Evolutionary conservation across 2,113 vertebrate genomes (phyloP).

Genomic region (Microcebus griseorufus): DNA sequence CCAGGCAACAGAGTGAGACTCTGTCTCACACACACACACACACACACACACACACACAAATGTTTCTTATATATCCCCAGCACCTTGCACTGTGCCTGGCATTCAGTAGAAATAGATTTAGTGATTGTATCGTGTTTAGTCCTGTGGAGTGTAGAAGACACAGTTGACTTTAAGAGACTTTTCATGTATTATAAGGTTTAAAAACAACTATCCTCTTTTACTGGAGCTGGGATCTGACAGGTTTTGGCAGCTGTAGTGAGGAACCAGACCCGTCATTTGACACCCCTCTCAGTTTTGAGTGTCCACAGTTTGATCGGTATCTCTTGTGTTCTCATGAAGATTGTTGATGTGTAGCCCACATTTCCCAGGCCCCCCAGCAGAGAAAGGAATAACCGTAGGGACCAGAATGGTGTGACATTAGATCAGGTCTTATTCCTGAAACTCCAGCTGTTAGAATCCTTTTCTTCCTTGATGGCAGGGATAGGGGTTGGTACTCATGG

Average conservation of each 20-base stretch:
- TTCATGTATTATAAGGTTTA: neutral
- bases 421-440: neutral
- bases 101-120: neutral
- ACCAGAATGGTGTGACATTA: neutral
- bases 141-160: neutral
- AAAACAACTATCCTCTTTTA: neutral
- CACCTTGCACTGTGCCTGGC: neutral
- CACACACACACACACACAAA: neutral
- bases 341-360: neutral
- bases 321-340: neutral
- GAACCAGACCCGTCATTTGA: neutral
- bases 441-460: neutral
- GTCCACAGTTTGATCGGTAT: neutral
- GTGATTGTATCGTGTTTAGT: neutral
- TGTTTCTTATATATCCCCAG: neutral
- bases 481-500: neutral
- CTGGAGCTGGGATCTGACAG: neutral
- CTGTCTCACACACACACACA: no score
- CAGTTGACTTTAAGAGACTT: neutral
- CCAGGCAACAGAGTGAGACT: no score
- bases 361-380: neutral
- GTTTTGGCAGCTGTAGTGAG: neutral
- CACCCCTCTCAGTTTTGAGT: neutral
- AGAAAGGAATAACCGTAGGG: neutral
- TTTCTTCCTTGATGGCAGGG: neutral